phyloP scores from a whole-genome alignment of 2,113 vertebrate genomes.

The Pluvialis apricaria region DNA sequence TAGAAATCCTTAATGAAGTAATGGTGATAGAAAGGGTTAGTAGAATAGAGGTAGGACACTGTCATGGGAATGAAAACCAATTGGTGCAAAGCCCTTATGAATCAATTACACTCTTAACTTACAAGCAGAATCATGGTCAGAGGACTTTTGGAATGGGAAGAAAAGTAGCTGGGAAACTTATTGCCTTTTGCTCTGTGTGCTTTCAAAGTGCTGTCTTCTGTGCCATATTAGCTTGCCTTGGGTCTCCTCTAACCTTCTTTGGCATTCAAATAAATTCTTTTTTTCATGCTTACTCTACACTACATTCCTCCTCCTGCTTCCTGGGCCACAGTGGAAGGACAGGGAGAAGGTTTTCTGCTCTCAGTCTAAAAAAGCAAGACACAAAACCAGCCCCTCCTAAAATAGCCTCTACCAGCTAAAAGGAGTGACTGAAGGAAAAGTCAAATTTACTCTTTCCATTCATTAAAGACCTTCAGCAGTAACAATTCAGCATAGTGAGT shows the following conservation, averaged over 20 bases:
- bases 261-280: not conserved
- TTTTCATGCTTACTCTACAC: not conserved
- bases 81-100: not conserved
- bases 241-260: not conserved
- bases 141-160: not conserved
- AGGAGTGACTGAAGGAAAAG: not conserved
- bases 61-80: not conserved
- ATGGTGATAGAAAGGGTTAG: not conserved
- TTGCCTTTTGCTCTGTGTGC: not conserved
- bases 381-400: not conserved
- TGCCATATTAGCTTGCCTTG: not conserved
- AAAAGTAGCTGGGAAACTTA: not conserved
- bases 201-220: not conserved
- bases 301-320: not conserved
- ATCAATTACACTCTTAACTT: not conserved
- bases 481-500: not conserved
- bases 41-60: not conserved
- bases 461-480: not conserved
- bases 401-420: not conserved
- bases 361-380: not conserved
- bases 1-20: not conserved
- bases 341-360: not conserved
- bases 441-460: not conserved
- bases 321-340: not conserved
- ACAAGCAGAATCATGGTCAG: not conserved